These are phyloP conservation scores for Perodicticus potto DNA, from an alignment of 2,797 vertebrate species.

Conservation along the genomic window DNA sequence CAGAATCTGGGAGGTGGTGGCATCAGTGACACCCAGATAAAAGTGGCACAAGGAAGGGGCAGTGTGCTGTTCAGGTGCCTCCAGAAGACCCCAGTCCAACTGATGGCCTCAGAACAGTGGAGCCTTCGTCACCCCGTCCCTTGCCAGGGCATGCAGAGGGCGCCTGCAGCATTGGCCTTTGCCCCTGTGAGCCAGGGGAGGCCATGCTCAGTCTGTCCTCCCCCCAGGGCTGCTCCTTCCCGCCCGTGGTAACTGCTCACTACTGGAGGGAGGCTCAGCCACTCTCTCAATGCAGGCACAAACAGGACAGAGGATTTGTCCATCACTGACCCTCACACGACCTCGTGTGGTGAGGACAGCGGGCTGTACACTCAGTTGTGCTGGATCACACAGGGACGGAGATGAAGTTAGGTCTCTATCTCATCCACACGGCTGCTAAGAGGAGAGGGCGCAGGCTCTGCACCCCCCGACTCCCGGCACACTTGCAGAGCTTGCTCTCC, in stretches of 20 bases:
- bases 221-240: rapidly evolving
- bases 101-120: rapidly evolving
- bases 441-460: background rate
- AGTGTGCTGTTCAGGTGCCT: rapidly evolving
- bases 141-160: rapidly evolving
- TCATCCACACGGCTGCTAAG: background rate
- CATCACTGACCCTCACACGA: background rate
- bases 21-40: rapidly evolving
- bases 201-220: background rate
- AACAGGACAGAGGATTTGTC: too few relatives aligned
- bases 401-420: background rate
- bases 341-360: rapidly evolving
- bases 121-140: rapidly evolving
- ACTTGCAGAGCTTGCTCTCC: background rate
- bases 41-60: rapidly evolving
- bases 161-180: background rate
- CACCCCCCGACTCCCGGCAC: background rate
- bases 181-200: background rate
- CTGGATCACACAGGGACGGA: background rate
- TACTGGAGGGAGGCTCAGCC: background rate
- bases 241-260: background rate
- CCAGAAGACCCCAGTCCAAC: background rate
- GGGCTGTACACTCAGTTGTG: background rate
- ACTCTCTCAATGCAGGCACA: too few relatives aligned
- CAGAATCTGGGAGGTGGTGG: background rate